A percentile compares a stretch with the other conserved stretches of the same genome.
These are phyloP conservation scores for Galaxias olidus DNA, from an alignment of 2,797 vertebrate species.

Conservation along the genomic window DNA sequence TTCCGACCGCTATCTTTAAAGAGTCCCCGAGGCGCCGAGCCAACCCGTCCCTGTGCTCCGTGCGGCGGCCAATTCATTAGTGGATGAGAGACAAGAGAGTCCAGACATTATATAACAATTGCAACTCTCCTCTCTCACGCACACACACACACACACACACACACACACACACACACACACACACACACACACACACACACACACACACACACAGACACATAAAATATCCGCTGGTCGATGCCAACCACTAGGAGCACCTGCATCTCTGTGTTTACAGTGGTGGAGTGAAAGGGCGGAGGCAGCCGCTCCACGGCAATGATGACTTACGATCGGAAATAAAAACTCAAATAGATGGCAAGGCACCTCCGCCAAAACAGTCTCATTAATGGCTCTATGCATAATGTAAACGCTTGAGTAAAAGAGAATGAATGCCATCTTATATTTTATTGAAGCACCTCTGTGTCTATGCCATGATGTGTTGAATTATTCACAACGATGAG, in stretches of 20 bases:
- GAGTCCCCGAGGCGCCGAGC: constrained; percentile 3
- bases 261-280: too few species aligned
- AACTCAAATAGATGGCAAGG: constrained; percentile 25
- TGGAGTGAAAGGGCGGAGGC: too few species aligned
- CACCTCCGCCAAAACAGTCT: constrained; percentile 25
- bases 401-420: constrained; percentile 51
- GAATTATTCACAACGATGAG: constrained; percentile 60
- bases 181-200: constrained; percentile 15
- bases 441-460: constrained; percentile 61
- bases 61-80: constrained; percentile 35
- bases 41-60: not conserved
- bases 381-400: constrained; percentile 54
- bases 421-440: constrained; percentile 45
- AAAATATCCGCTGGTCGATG: not conserved
- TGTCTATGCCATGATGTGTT: constrained; percentile 50
- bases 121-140: constrained; percentile 9
- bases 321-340: constrained; percentile 17
- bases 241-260: too few species aligned
- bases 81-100: constrained; percentile 9
- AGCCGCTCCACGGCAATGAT: not conserved
- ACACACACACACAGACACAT: constrained; percentile 5
- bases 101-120: constrained; percentile 14
- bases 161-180: constrained; percentile 15
- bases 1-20: not conserved
- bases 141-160: constrained; percentile 4